Conservation (phyloP, 2,888 invertebrate species). For the Pantelozetes paolii region DNA sequence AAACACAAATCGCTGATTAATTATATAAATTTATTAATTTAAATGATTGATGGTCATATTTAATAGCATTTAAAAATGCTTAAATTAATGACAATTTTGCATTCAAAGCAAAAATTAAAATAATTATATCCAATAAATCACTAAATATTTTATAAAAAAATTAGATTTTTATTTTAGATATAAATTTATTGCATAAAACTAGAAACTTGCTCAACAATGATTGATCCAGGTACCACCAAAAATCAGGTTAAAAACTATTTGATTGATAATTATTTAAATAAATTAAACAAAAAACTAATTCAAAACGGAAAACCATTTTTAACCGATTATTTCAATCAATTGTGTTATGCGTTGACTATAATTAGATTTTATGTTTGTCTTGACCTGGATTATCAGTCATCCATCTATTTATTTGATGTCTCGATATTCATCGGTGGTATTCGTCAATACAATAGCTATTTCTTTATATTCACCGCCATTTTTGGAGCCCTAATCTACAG, state of each 20-base stretch:
- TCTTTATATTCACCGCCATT: not conserved
- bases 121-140: too few relatives aligned
- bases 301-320: not conserved
- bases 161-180: too few relatives aligned
- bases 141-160: too few relatives aligned
- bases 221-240: too few relatives aligned
- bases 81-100: too few relatives aligned
- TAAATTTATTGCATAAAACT: not conserved
- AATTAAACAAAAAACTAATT: not conserved
- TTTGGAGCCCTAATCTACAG: not conserved
- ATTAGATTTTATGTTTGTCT: not conserved
- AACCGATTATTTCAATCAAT: not conserved
- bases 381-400: not conserved
- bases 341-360: not conserved
- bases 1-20: too few relatives aligned
- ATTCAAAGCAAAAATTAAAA: too few relatives aligned
- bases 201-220: not conserved
- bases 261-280: not conserved
- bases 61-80: too few relatives aligned
- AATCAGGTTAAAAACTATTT: not conserved
- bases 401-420: not conserved
- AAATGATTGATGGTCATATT: too few relatives aligned
- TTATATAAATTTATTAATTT: too few relatives aligned
- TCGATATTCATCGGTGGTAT: not conserved
- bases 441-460: not conserved